Evolutionary conservation across 2,888 invertebrate species (phyloP), one percentile per base, ranked within the genome.

Genomic region (Liopterus haemorrhoidalis): DNA sequence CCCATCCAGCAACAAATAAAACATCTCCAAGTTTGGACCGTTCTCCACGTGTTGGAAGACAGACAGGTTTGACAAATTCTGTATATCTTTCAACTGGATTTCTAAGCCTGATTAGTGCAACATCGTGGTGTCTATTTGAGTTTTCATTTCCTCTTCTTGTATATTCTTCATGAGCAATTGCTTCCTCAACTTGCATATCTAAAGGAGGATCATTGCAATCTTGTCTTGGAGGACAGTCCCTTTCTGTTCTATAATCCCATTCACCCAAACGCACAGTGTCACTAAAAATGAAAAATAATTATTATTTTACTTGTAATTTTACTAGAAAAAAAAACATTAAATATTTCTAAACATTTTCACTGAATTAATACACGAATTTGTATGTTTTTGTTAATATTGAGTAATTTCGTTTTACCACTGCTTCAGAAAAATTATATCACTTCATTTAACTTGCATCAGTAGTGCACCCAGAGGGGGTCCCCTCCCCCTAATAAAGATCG

Each of bases 1-100:
- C 79, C 78, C 79, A 79, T 12, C 79, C 76, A 5, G 74, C 70
- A 1, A 71, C 61, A 37, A 55, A 58, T 46, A 62, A 63, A 30
- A 53, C 56, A 57, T 66, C 64, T 5, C 74, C 76, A n/a, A 41
- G 49, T 20, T 25, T 48, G 20, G 59, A 36, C 20, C 40, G 48
- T 14, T 52, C 33, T n/a, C 32, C 37, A 21, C 27, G 31, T 4
- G 48, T 28, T 19, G 60, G 44, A 20, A 69, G 49, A 49, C 69
- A 69, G 39, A 69, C 47, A 8, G 53, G 53, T 25, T 38, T 36
- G 11, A 53, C 33, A 40, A 46, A 51, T 11, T 36, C 53, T 53
- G n/a, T 31, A 75, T 1, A 79, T 32, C 3, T 16, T 5, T 15
- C 3, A 32, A 15, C 24, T 22, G 9, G 9, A 22, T 22, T 22